A percentile compares a stretch with the other conserved stretches of the same genome.
These are phyloP conservation scores for Agapornis roseicollis DNA, from an alignment of 2,113 vertebrate species.

Conservation along the genomic window DNA sequence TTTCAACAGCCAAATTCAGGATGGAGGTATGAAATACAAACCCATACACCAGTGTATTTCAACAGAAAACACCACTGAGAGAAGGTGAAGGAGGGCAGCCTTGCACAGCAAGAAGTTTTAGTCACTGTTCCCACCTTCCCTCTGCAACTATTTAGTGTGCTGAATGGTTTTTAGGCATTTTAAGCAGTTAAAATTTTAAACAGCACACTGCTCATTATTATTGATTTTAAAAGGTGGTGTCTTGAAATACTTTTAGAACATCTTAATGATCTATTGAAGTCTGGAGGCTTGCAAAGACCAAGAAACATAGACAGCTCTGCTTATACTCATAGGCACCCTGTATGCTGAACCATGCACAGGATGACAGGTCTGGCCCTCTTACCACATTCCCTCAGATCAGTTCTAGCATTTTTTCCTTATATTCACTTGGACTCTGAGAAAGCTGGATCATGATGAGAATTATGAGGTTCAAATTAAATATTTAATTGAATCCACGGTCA, in stretches of 20 bases:
- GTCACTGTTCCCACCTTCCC: not conserved
- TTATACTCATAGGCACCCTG: not conserved
- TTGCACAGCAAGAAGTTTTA: not conserved
- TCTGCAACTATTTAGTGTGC: not conserved
- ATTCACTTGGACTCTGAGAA: not conserved
- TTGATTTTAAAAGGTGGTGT: not conserved
- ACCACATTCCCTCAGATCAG: not conserved
- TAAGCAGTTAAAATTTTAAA: not conserved
- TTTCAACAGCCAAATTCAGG: slow-evolving; percentile 27
- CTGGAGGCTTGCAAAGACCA: not conserved
- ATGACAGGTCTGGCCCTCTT: not conserved
- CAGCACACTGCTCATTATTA: not conserved
- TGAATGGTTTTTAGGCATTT: not conserved
- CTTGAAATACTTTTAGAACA: not conserved
- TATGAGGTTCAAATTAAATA: not conserved
- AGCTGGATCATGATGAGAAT: not conserved
- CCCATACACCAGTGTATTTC: not conserved
- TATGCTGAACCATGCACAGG: not conserved
- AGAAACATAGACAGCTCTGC: not conserved
- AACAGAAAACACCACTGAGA: not conserved
- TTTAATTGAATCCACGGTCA: not conserved
- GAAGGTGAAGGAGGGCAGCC: not conserved
- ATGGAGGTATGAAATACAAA: not conserved
- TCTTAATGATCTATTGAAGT: not conserved
- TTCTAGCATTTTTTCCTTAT: not conserved